Base-by-base conservation (phyloP, 2,888 invertebrate genomes). In the Drosophila conformis region DNA sequence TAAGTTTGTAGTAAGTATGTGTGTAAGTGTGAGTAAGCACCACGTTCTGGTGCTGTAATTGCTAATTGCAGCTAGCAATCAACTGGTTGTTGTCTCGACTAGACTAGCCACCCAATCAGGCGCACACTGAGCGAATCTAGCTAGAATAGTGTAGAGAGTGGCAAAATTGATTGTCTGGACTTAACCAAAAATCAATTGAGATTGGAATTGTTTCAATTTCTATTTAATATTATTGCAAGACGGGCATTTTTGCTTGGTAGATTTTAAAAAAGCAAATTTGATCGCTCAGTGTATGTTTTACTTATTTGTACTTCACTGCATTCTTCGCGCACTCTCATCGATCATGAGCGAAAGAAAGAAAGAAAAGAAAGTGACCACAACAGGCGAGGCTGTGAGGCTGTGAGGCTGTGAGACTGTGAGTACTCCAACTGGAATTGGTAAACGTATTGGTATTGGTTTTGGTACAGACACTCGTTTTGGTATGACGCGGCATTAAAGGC, bases 311-410 rank as follows among this genome's bases (percentile, higher is more conserved):
- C 78, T 78, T 64, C 33, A 61, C 35, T 73, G 78, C 78, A 78
- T 78, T 81, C 82, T 73, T 72, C 59, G 59, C 48, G 46, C 73
- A 78, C 73, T 81, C 81, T 59, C 82, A 68, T 89, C 76, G 76
- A 79, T 81, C 82, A 82, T 51, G 57, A 61, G 35, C 58, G 77
- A 81, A 78, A 66, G 81, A 89, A 89, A 84, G 82, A 81, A 78
- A 78, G 82, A 90, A 84, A 84, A 90, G 84, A 84, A 84, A 84
- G 84, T 84, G 84, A 90, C 80, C 90, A 74, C 90, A 74, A 52
- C 40, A 57, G 52, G 64, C 68, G 7, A 53, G 63, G 46, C 46
- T 46, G 46, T 25, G 46, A 21, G 63, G 46, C 46, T 46, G 46
- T 25, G 46, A 21, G 61, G 58, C 66, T 60, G 60, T 25, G n/a